These are phyloP conservation scores for Jacana jacana DNA, from an alignment of 2,113 vertebrate species.

Conservation along the genomic window DNA sequence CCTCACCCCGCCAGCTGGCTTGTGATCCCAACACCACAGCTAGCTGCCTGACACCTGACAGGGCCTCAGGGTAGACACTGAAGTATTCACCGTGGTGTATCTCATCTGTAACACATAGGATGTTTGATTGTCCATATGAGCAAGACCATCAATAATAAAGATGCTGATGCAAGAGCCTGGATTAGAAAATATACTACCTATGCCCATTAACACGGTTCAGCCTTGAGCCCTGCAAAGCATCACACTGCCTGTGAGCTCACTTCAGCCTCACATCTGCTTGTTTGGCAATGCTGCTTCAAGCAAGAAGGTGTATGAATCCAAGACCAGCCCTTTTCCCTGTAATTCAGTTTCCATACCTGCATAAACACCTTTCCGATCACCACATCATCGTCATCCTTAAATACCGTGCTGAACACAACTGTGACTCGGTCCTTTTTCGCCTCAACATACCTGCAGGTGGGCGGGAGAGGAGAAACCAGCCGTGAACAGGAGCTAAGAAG, in stretches of 20 bases:
- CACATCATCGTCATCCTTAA: conserved; percentile 98
- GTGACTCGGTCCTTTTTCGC: conserved; percentile 98
- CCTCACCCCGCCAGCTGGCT: background rate
- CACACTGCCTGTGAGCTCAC: background rate
- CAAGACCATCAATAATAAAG: background rate
- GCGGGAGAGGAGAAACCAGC: background rate
- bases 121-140: background rate
- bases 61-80: background rate
- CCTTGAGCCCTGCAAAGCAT: background rate
- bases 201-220: background rate
- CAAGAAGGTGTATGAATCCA: background rate
- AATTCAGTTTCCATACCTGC: conserved; percentile 82
- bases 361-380: conserved; percentile 99
- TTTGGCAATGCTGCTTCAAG: background rate
- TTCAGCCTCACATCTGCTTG: background rate
- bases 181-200: background rate
- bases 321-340: background rate
- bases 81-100: background rate
- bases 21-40: background rate
- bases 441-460: conserved; percentile 89
- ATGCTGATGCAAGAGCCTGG: background rate
- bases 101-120: background rate
- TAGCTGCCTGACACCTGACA: no score
- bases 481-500: background rate
- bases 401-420: conserved; percentile 98